Conservation (phyloP, 2,797 vertebrate species). For the Sciaenops ocellatus region DNA sequence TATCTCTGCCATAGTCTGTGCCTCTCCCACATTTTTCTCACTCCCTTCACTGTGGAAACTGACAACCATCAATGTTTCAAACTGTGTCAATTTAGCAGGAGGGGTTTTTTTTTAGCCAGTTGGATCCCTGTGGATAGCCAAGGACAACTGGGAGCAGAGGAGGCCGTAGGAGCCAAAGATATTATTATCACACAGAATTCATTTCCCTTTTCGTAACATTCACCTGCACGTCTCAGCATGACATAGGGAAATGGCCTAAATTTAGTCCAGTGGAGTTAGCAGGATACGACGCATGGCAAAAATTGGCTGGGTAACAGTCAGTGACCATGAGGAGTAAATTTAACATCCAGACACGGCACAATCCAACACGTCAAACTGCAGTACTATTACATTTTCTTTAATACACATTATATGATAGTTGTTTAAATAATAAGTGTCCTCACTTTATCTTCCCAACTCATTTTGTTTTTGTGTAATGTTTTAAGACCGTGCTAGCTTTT, state of each 20-base stretch:
- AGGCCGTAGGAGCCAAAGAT: conserved; percentile 51
- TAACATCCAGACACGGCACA: not conserved
- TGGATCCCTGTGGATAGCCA: conserved; percentile 43
- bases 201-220: conserved; percentile 55
- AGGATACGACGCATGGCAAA: conserved; percentile 9
- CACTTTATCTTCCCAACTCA: not conserved
- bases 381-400: not conserved
- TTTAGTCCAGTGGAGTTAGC: conserved; percentile 38
- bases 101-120: conserved; percentile 38
- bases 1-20: not conserved
- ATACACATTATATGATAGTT: not conserved
- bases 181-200: conserved; percentile 64
- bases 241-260: conserved; percentile 53
- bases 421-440: not conserved
- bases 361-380: not conserved
- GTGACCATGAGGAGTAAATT: not conserved
- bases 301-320: conserved; percentile 30
- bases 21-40: conserved; percentile 15
- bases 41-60: conserved; percentile 15
- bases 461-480: not conserved
- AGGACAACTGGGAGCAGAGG: conserved; percentile 37
- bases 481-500: not conserved
- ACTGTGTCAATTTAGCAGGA: conserved; percentile 41
- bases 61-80: conserved; percentile 43
- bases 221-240: conserved; percentile 64